These are phyloP conservation scores for Fissipunctia ypsillon DNA, from an alignment of 2,888 invertebrate species.

Conservation along the genomic window DNA sequence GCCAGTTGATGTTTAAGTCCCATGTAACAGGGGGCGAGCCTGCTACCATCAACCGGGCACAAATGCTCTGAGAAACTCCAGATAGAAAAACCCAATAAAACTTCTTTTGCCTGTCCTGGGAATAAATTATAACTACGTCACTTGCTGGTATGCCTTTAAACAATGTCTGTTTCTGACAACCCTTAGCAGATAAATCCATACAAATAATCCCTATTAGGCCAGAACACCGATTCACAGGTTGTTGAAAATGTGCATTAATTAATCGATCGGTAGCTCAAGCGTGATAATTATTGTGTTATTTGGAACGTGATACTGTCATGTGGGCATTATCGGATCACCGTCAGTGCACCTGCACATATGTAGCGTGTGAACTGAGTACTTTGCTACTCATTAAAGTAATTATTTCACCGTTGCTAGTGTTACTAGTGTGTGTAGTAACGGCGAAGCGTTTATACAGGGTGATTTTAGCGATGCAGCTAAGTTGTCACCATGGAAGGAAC, in stretches of 20 bases:
- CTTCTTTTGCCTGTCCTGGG: too few species aligned
- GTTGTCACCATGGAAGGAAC: neutral
- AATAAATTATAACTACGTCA: neutral
- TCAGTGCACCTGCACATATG: slow-evolving; percentile 1
- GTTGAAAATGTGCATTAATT: slow-evolving; percentile 12
- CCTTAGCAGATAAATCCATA: neutral
- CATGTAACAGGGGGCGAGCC: too few species aligned
- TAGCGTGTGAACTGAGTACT: slow-evolving; percentile 27
- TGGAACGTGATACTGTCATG: slow-evolving; percentile 26
- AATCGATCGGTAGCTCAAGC: slow-evolving; percentile 1
- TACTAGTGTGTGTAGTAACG: neutral
- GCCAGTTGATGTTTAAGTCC: too few species aligned
- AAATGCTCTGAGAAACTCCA: too few species aligned
- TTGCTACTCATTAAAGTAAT: slow-evolving; percentile 21
- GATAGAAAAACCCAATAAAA: too few species aligned
- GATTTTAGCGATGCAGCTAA: neutral
- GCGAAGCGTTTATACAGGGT: neutral
- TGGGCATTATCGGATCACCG: slow-evolving; percentile 38
- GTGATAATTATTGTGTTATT: slow-evolving; percentile 19
- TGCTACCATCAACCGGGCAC: too few species aligned
- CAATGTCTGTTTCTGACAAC: slow-evolving; percentile 3
- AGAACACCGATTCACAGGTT: neutral
- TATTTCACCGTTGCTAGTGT: slow-evolving; percentile 15
- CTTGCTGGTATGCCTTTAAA: neutral
- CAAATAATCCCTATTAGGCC: neutral